These are phyloP conservation scores for Limnodromus scolopaceus DNA, from an alignment of 2,797 vertebrate genomes.

Conservation along the genomic window DNA sequence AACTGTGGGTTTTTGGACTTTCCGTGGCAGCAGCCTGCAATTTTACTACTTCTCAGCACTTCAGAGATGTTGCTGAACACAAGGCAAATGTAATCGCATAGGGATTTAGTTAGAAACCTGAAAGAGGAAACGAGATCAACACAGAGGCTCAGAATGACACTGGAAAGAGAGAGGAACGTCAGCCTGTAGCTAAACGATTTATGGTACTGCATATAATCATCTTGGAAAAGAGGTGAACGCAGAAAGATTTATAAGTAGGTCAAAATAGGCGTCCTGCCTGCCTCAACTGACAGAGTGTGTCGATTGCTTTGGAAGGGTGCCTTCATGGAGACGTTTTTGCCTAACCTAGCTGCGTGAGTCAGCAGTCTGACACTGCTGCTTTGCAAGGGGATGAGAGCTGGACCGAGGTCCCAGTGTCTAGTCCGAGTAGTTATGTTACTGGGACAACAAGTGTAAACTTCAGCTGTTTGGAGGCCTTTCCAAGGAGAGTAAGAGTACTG, in stretches of 20 bases:
- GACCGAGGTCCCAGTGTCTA: neutral
- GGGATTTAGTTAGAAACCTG: neutral
- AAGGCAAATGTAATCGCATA: neutral
- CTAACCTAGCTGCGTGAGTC: neutral
- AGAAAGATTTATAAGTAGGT: fast-evolving
- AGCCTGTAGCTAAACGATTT: neutral
- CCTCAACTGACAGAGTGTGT: neutral
- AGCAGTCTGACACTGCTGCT: neutral
- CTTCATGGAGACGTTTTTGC: neutral
- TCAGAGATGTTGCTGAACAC: neutral
- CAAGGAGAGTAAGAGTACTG: neutral
- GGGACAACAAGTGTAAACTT: slow-evolving; percentile 30
- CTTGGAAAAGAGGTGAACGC: fast-evolving
- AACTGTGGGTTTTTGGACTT: neutral
- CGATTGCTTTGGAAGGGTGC: fast-evolving
- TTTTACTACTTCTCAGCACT: neutral
- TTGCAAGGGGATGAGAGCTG: neutral
- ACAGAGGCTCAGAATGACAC: neutral
- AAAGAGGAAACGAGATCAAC: neutral
- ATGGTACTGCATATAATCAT: neutral
- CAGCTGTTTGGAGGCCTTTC: slow-evolving; percentile 5
- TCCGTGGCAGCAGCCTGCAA: neutral
- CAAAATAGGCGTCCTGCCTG: neutral
- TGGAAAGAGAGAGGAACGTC: neutral
- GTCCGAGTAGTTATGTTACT: neutral